Conservation (phyloP, 2,113 vertebrate genomes). For the human (Homo sapiens) region DNA sequence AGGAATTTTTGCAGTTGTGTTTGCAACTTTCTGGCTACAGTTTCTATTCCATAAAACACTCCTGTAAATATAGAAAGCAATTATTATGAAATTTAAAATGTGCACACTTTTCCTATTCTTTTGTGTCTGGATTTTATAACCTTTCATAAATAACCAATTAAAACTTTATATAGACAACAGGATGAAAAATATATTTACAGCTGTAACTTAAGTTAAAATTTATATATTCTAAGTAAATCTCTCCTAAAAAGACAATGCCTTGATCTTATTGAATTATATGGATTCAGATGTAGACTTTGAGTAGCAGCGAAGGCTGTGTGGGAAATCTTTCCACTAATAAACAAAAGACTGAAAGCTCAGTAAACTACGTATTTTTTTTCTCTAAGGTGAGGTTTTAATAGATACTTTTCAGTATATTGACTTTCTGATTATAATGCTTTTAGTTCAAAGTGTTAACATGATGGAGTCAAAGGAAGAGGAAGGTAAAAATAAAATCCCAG, state of each 20-base stretch:
- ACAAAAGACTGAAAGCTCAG: constrained; percentile 50
- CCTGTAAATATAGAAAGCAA: not conserved
- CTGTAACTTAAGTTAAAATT: not conserved
- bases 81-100: constrained; percentile 43
- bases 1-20: not conserved
- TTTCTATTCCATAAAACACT: constrained; percentile 18
- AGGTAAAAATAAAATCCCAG: constrained; percentile 45
- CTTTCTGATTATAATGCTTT: constrained; percentile 61
- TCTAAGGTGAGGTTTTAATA: constrained; percentile 68
- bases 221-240: constrained; percentile 45
- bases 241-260: constrained; percentile 15
- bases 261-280: constrained; percentile 60
- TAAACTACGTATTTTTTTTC: constrained; percentile 35
- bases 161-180: not conserved
- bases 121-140: constrained; percentile 33
- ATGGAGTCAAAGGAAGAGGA: constrained; percentile 29
- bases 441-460: constrained; percentile 64
- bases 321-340: constrained; percentile 72
- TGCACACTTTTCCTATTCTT: not conserved
- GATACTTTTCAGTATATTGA: constrained; percentile 48
- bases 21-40: constrained; percentile 44
- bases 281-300: constrained; percentile 59
- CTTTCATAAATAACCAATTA: constrained; percentile 61
- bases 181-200: constrained; percentile 30
- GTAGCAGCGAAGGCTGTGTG: constrained; percentile 55